Conservation (phyloP, 2,797 vertebrate species). For the Passerculus sandwichensis region DNA sequence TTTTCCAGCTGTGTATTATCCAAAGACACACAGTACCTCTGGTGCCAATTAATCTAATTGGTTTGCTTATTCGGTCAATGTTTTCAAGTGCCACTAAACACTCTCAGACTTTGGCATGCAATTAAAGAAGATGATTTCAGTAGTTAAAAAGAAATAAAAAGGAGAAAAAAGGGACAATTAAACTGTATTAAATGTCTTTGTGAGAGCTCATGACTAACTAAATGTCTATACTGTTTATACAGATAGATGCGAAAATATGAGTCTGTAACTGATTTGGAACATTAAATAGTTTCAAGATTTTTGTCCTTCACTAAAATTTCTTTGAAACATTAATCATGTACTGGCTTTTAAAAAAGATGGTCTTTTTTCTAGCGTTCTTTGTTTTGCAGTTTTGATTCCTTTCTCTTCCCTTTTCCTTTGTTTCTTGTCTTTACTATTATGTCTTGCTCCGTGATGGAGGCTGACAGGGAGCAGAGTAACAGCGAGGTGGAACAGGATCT, state of each 20-base stretch:
- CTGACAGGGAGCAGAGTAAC: neutral
- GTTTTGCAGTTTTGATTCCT: neutral
- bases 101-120: conserved; percentile 33
- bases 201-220: neutral
- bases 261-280: conserved; percentile 21
- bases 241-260: neutral
- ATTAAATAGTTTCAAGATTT: conserved; percentile 26
- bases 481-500: neutral
- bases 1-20: neutral
- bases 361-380: neutral
- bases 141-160: neutral
- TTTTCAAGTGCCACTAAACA: conserved; percentile 50
- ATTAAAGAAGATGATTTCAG: conserved; percentile 27
- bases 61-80: conserved; percentile 27
- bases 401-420: neutral
- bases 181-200: conserved; percentile 15
- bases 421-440: neutral
- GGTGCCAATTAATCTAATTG: conserved; percentile 61
- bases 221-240: neutral
- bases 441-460: neutral
- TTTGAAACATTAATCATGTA: neutral
- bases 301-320: conserved; percentile 9
- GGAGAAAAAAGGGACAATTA: neutral
- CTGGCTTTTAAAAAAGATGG: neutral
- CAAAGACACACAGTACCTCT: conserved; percentile 1